A percentile compares a stretch with the other conserved stretches of the same genome.
phyloP scores from a whole-genome alignment of 2,797 vertebrate genomes.

The Hapalemur alaotrensis region DNA sequence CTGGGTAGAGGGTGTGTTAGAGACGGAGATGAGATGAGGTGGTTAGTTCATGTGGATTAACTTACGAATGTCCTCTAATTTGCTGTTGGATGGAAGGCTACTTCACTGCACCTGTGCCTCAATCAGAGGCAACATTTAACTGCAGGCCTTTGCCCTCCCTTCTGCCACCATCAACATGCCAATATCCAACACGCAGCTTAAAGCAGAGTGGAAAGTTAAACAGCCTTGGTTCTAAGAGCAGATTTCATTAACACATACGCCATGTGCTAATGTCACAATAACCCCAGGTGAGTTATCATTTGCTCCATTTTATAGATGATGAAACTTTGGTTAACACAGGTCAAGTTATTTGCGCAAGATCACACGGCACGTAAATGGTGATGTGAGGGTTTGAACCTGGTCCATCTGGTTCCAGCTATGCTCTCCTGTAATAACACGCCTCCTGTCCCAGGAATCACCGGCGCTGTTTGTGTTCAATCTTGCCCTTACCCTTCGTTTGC shows the following conservation, averaged over 20 bases:
- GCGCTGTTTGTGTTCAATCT: not conserved
- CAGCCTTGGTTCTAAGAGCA: not conserved
- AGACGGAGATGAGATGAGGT: not conserved
- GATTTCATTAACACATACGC: not conserved
- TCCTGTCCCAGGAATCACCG: not conserved
- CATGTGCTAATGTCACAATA: not conserved
- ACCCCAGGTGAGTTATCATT: not conserved
- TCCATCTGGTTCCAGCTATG: not conserved
- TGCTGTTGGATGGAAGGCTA: not conserved
- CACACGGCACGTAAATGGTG: fast-evolving
- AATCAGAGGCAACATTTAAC: not conserved
- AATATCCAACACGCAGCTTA: not conserved
- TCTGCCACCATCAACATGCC: not conserved
- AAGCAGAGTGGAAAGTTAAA: not conserved
- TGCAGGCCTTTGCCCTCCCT: not conserved
- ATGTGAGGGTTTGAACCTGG: not conserved
- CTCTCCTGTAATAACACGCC: not conserved
- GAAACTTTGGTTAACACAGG: not conserved
- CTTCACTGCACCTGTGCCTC: not conserved
- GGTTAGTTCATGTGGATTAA: not conserved
- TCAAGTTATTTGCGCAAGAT: not conserved
- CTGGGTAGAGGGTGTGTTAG: not conserved
- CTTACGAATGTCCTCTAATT: not conserved
- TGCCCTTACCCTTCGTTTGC: not conserved
- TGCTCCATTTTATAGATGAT: not conserved